Evolutionary conservation across 2,888 invertebrate species (phyloP), one percentile per base, ranked within the genome.

Genomic region (Spilarctia lutea): DNA sequence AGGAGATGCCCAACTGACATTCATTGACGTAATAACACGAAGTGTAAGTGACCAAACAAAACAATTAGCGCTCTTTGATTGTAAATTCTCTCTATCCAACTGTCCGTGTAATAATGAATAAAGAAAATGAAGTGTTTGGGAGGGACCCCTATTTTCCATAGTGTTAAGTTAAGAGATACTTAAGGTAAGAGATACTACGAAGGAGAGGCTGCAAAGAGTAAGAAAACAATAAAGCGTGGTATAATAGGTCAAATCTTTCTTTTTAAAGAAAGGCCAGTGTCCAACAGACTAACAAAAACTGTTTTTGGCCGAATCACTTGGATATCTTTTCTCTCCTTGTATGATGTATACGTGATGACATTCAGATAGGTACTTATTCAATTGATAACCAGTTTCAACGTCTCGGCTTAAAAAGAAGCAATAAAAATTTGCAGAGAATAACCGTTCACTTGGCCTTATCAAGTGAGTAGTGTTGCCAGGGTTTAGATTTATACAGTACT

Each of bases 361-460:
- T 72, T 70, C 69, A 73, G 45, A 70, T 75, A 73, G 45, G 67
- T 75, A 60, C 60, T 75, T 70, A 68, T 68, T 68, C 73, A 75
- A 78, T 75, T 72, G 63, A 72, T 69, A 72, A 71, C 73, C 63
- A 72, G 72, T 75, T 72, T 70, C 66, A 70, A 73, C 73, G 66
- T 39, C 56, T 72, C 63, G 27, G 72, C 18, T 42, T 68, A 69
- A 72, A 66, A 76, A 72, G 76, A 74, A 76, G 74, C 52, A 56
- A 65, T 77, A 66, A 74, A 74, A 74, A 68, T 68, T 74, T 67
- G 52, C 52, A 56, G 48, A 56, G 30, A 63, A 69, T 72, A 70
- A 65, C 80, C 69, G 75, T 72, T 74, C 71, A 72, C 80, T 79
- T 74, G 71, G 67, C 77, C 77, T 80, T 80, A 81, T 76, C 74